A percentile compares a stretch with the other conserved stretches of the same genome.
Conservation (phyloP, 2,797 vertebrate species). For the Presbytis comata region DNA sequence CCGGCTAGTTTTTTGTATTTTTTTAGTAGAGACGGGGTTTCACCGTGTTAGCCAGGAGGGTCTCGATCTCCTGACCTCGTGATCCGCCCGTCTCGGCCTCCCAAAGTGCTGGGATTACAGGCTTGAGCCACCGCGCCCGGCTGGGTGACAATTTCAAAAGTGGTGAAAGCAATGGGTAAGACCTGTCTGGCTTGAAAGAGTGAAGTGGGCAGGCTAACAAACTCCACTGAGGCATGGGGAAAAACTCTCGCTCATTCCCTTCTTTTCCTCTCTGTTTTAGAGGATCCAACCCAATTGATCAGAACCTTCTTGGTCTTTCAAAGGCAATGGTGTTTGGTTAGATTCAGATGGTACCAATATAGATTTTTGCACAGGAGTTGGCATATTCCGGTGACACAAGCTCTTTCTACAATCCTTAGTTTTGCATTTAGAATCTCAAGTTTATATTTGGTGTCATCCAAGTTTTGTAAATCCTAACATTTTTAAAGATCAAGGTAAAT, state of each 20-base stretch:
- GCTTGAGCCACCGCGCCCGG: too few relatives aligned
- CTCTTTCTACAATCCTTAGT: not conserved
- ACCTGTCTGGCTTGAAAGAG: accelerated
- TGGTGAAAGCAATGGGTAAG: not conserved
- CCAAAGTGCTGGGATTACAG: too few relatives aligned
- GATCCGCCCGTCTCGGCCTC: too few relatives aligned
- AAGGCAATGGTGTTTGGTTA: not conserved
- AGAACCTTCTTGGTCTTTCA: not conserved
- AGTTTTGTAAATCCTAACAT: not conserved
- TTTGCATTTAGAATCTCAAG: not conserved
- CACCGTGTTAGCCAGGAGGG: too few relatives aligned
- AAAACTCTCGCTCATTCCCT: accelerated
- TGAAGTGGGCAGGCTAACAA: accelerated
- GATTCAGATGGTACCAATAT: accelerated
- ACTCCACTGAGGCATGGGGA: accelerated
- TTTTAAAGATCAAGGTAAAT: too few relatives aligned
- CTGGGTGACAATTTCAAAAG: not conserved
- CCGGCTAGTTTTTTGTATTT: too few relatives aligned
- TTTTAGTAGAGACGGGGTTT: too few relatives aligned
- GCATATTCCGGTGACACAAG: not conserved
- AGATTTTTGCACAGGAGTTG: not conserved
- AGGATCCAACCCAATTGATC: accelerated
- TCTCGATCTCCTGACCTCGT: too few relatives aligned
- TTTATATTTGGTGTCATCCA: not conserved
- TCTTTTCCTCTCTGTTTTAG: not conserved